Evolutionary conservation across 2,797 vertebrate genomes (phyloP), one percentile per base, ranked within the genome.

Genomic region (Crenichthys baileyi): DNA sequence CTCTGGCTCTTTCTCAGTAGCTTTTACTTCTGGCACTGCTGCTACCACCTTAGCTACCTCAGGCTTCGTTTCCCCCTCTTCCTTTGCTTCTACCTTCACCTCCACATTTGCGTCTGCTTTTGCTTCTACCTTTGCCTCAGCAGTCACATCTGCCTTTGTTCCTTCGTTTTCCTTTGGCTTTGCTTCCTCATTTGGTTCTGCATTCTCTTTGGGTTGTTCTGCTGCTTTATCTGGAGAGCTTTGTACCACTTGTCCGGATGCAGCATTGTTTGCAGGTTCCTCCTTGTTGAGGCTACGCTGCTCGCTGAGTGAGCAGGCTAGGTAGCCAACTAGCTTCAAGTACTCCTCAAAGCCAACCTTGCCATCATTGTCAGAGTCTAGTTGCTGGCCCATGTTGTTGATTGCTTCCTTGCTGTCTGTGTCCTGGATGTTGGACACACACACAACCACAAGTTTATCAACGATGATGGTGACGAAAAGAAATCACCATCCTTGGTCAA

Each of bases 291-390:
- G 26, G 50, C 0, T 2, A 5, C 84, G 92, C 82, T 95, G 94
- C 1, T 94, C 76, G 36, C 95, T 96, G 72, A 95, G 72, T 0
- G 93, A 70, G 16, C 80, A 77, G 0, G 95, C 95, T 85, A 96
- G 81, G 90, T 95, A 95, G 75, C 95, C 95, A 2, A 96, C 77
- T 79, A 96, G 92, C 87, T 87, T 93, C 95, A 96, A 87, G 92
- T 95, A 96, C 86, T 96, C 96, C 85, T 94, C 87, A 72, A 96
- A 96, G 81, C 90, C 85, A 24, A 96, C 93, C 72, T 94, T 96
- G 76, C 94, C 95, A 5, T 96, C 95, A 0, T 95, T 76, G 87
- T 96, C 78, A 31, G 65, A 24, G 31, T 96, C 95, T 72, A 96
- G 90, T 0, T 73, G 86, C 73, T 94, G 51, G n/a, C 87, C 80